Evolutionary conservation across 2,888 invertebrate species (phyloP).

Genomic region (Agrenia bidenticulata): DNA sequence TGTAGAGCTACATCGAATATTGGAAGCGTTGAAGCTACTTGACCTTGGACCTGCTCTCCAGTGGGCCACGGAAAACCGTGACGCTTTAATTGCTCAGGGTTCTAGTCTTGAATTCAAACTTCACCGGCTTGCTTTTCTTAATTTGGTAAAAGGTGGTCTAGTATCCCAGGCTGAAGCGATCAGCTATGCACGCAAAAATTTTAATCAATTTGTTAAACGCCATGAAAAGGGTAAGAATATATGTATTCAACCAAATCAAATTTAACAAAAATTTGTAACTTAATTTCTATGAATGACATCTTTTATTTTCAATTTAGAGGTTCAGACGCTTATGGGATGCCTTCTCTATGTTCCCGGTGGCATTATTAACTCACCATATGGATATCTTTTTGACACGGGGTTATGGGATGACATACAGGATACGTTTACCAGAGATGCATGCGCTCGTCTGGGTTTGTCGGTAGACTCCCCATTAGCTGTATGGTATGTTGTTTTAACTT

Average conservation of each 20-base stretch:
- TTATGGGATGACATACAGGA: constrained; percentile 86
- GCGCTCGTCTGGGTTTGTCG: constrained; percentile 83
- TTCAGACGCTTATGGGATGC: constrained; percentile 83
- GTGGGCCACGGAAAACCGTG: constrained; percentile 79
- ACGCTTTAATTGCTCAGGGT: constrained; percentile 67
- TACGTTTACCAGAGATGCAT: constrained; percentile 88
- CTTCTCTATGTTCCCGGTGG: constrained; percentile 75
- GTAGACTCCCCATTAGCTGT: constrained; percentile 87
- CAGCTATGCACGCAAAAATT: constrained; percentile 78
- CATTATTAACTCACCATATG: constrained; percentile 74
- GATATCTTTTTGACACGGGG: constrained; percentile 70
- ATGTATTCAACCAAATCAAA: not conserved
- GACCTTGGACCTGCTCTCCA: constrained; percentile 81
- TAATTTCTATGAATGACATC: no score
- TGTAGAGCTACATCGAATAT: constrained; percentile 80
- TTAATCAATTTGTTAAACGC: constrained; percentile 74
- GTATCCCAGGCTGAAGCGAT: constrained; percentile 79
- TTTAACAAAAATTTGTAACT: constrained; percentile 1
- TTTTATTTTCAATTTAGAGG: constrained; percentile 61
- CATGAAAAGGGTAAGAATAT: constrained; percentile 68
- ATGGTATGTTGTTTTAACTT: constrained; percentile 61
- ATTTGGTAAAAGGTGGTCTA: constrained; percentile 67
- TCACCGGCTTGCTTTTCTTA: constrained; percentile 77
- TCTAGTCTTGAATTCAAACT: constrained; percentile 58
- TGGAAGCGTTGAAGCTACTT: constrained; percentile 77